Base-by-base conservation (phyloP, 1,140 invertebrate species). In the Aradophagus sp. region DNA sequence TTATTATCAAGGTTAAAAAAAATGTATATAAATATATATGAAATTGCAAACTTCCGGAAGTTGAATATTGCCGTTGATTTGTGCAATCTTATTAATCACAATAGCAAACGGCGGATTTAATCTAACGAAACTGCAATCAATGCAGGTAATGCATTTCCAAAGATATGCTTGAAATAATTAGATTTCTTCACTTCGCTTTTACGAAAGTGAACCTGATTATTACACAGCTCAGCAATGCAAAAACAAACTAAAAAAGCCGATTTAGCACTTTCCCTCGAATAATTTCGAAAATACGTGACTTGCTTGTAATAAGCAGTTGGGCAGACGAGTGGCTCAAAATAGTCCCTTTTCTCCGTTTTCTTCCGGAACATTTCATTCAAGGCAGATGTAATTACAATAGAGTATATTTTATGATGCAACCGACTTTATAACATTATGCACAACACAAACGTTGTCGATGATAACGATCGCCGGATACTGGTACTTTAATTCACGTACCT, bases 201-300 rank as follows among this genome's bases (percentile, higher is more conserved):
- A 45, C 36, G 58, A 62, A 62, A 62, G 58, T 52, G 42, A 52
- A 44, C 58, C 31, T 38, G 31, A 62, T 45, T 35, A 35, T 62
- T 52, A 31, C 38, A 35, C 38, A 42, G 27, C 11, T n/a, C 17
- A 15, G 27, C 15, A 44, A 27, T 15, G 32, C 36, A 35, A 52
- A 52, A 45, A 32, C 16, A 35, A 52, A 62, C 11, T 44, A 20
- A 61, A 52, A 26, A 48, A 27, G n/a, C 34, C 20, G 34, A 59
- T 59, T 47, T 35, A 39, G 10, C 26, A 59, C 55, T 59, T 61
- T 61, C 55, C 26, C 55, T 47, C 8, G 20, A 48, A 3, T 59
- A 26, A 44, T 32, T 36, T 62, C 16, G 14, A 52, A 62, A 52
- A 63, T 29, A 53, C 41, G 16, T 32, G 41, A 29, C 36, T 23